Percentiles rank a stretch among this genome's conserved stretches.
Evolutionary conservation across 2,888 invertebrate species (phyloP).

Genomic region (Heterodera filipjevi): DNA sequence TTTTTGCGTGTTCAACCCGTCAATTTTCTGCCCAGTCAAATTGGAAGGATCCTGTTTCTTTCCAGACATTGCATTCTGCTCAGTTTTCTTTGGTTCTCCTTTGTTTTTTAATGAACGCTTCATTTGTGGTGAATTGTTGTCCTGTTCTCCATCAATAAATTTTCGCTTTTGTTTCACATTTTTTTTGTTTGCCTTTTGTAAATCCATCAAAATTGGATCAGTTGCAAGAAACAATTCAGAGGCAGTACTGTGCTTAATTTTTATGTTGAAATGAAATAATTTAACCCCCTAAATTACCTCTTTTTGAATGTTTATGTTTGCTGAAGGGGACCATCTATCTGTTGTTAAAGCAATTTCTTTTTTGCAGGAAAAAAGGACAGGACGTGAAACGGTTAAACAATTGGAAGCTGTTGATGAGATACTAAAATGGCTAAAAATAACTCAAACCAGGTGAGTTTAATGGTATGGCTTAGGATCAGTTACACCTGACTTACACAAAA

Average conservation of each 20-base stretch:
- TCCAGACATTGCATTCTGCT: not conserved
- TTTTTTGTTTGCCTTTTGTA: conserved; percentile 21
- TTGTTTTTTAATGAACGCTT: not conserved
- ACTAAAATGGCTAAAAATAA: not conserved
- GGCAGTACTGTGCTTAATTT: conserved; percentile 5
- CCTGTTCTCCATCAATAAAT: conserved; percentile 19
- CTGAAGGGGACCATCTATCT: not conserved
- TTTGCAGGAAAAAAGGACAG: not conserved
- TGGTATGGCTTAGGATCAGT: too few species aligned
- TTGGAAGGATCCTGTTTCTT: not conserved
- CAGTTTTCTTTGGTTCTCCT: not conserved
- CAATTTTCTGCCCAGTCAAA: not conserved
- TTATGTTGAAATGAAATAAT: not conserved
- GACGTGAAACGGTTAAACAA: not conserved
- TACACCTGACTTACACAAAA: not conserved
- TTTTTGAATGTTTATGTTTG: not conserved
- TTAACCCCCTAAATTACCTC: not conserved
- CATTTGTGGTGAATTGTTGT: conserved; percentile 6
- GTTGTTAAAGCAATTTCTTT: not conserved
- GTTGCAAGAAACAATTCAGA: conserved; percentile 31
- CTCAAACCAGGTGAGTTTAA: too few species aligned
- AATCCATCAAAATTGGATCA: conserved; percentile 42
- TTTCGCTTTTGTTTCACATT: conserved; percentile 22
- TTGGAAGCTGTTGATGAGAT: not conserved
- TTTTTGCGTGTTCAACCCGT: not conserved